Base-by-base conservation (phyloP, 2,797 vertebrate species). In the Prionace glauca region DNA sequence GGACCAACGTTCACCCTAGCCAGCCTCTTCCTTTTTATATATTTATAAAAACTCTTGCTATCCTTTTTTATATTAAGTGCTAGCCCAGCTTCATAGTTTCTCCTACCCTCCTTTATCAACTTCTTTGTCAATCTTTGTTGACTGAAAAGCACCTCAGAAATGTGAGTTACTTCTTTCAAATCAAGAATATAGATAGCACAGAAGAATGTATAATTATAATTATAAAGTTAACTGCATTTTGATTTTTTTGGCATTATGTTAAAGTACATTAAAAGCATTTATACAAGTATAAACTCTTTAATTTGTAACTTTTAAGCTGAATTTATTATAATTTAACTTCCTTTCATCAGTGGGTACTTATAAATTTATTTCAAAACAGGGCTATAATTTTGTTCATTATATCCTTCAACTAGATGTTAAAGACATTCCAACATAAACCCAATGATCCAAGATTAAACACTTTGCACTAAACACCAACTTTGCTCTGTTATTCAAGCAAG, bases 301-400 rank as follows among this genome's bases (percentile, higher is more conserved):
- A 91, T 91, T 91, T 67, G 88, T 91, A 67, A n/a, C 88, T 20
- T 88, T n/a, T 65, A 67, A 91, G 16, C 5, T 20, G 16, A 67
- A 65, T 67, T 91, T 91, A 91, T 91, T 22, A 65, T 67, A 91
- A 91, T 65, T 36, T 91, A 65, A 20, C 88, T 5, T 91, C 41
- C 81, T 84, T 91, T 65, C 60, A 62, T 62, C 88, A 67, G 60
- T 62, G 18, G 29, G 60, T 91, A 67, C 32, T 91, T 91, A 36
- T 36, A n/a, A 65, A 91, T 20, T 65, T 45, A 84, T 84, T 84
- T 84, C 81, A 22, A 84, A 45, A 84, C 81, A 45, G 32, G 18
- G 36, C 88, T 91, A 91, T 91, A 91, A 91, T 91, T 91, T 36
- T 65, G 88, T 91, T 91, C 88, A 91, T 91, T 91, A 36, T 65